A percentile compares a stretch with the other conserved stretches of the same genome.
These are phyloP conservation scores for Dendropsophus ebraccatus DNA, from an alignment of 2,113 vertebrate genomes.

Conservation along the genomic window DNA sequence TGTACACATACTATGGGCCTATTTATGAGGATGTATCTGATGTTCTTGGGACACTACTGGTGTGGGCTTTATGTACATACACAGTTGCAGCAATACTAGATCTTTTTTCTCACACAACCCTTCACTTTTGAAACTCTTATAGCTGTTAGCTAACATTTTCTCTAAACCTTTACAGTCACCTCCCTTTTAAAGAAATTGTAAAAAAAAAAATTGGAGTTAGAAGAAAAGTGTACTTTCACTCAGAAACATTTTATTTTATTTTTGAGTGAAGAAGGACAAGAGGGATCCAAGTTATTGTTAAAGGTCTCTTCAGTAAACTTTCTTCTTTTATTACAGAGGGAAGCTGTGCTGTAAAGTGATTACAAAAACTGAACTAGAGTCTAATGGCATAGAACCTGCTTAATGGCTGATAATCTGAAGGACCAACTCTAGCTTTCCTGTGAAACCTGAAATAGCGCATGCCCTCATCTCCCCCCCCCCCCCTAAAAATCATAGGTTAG, in stretches of 20 bases:
- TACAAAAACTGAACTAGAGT: neutral
- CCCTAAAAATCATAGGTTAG: no score
- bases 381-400: conserved; percentile 7
- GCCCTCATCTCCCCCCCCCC: no score
- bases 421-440: no score
- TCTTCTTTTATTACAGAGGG: neutral
- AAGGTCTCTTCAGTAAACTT: neutral
- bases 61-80: no score
- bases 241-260: neutral
- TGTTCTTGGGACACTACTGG: no score
- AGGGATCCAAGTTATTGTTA: neutral
- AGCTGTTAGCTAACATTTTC: neutral
- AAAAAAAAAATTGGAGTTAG: neutral
- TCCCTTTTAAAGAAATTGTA: neutral
- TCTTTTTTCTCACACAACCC: neutral
- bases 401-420: conserved; percentile 1
- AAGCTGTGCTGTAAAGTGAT: neutral
- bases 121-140: neutral
- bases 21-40: no score
- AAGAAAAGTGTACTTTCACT: neutral
- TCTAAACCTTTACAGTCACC: neutral
- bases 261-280: neutral
- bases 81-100: no score
- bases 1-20: no score
- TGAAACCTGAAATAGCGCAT: no score